Base-by-base conservation (phyloP, 64 coral and sea anemone species). In the Porites australiensis region DNA sequence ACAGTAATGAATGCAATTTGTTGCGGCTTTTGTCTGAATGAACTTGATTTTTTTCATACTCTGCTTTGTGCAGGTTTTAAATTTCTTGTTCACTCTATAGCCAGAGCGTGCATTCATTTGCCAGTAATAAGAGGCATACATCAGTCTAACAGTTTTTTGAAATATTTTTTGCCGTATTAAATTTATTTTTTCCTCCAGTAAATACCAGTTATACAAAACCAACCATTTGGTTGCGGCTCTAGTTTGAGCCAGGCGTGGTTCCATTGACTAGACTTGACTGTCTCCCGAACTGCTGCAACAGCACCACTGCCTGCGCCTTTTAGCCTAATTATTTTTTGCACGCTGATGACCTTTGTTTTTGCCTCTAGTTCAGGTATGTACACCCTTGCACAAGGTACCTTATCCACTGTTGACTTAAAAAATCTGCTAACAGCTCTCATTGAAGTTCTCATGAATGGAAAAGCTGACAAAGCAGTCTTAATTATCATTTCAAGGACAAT, bases 401-500 rank as follows among this genome's bases (percentile, higher is more conserved):
- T 8, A 18, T 87, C 50, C 13, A 87, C 83, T 8, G 53, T 70
- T 53, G 83, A 47, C 69, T 55, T 87, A 57, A 72, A 87, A 20
- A 87, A 55, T 49, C 83, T 87, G 67, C 73, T 87, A 11, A 87
- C 68, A 11, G 83, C 66, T 87, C 50, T 73, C 12, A 87, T 23
- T 15, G 15, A 50, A 20, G 8, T 70, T 50, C 67, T 67, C 67
- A 73, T 72, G 20, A 87, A 87, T 2, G 83, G 83, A 87, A 87
- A 87, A 23, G 83, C 15, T 13, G 19, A 87, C 48, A 87, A 52
- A 44, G 50, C 8, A 47, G 69, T 3, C 83, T 70, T 87, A 12
- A 72, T 53, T 71, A 87, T 87, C 50, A 87, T 87, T 87, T 87
- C 67, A 49, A 53, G 66, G 43, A 86, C 82, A 50, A 67, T 59